Evolutionary conservation across 1,140 invertebrate genomes (phyloP).

Genomic region (Drosophila jambulina): DNA sequence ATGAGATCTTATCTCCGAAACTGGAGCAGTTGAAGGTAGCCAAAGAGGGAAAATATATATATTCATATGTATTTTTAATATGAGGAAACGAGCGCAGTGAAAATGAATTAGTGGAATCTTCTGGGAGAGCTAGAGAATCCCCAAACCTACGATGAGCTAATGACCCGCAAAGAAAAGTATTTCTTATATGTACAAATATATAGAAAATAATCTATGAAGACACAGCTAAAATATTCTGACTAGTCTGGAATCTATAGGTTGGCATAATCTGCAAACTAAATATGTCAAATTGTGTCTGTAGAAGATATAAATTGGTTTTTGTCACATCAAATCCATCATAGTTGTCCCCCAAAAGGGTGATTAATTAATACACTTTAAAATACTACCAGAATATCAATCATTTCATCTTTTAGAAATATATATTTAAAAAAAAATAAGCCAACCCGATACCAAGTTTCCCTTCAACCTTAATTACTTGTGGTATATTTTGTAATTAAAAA

Average conservation of each 20-base stretch:
- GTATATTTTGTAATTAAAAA: background rate
- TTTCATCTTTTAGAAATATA: background rate
- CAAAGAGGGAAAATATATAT: slow-evolving; percentile 2
- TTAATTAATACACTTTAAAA: slow-evolving; percentile 2
- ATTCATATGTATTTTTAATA: background rate
- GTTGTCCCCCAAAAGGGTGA: background rate
- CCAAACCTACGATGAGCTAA: background rate
- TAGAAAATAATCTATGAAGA: no score
- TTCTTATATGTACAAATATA: background rate
- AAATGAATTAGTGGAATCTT: slow-evolving; percentile 7
- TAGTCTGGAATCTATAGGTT: background rate
- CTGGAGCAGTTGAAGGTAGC: slow-evolving; percentile 31
- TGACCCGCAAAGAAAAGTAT: slow-evolving; percentile 7
- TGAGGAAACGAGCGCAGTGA: background rate
- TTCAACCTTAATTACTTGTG: background rate
- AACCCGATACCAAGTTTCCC: background rate
- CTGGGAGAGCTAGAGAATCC: background rate
- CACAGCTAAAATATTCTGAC: background rate
- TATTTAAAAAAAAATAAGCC: background rate
- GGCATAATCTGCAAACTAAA: background rate
- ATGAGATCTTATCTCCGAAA: slow-evolving; percentile 32
- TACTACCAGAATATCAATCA: slow-evolving; percentile 4
- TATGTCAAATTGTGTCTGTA: background rate
- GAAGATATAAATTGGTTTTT: no score
- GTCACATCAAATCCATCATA: slow-evolving; percentile 19